Conservation (phyloP, 2,797 vertebrate species). For the Enteromius viviparus region DNA sequence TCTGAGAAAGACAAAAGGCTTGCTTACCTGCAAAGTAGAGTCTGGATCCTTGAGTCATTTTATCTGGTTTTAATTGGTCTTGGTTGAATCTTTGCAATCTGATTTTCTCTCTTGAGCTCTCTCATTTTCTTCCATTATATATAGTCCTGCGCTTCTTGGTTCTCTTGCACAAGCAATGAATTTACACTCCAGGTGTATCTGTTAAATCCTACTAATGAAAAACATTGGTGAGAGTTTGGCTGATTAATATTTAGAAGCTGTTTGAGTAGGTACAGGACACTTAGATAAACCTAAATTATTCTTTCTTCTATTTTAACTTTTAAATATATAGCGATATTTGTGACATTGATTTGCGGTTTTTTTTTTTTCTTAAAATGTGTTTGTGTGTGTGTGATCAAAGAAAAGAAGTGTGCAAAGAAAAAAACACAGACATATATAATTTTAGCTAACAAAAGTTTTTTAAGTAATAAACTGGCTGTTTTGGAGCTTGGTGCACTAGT, state of each 20-base stretch:
- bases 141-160: slow-evolving; percentile 48
- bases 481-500: background rate
- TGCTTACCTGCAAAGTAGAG: slow-evolving; percentile 71
- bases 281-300: slow-evolving; percentile 4
- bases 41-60: slow-evolving; percentile 61
- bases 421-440: background rate
- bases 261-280: slow-evolving; percentile 26
- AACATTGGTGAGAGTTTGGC: slow-evolving; percentile 54
- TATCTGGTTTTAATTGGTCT: background rate
- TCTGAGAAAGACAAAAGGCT: background rate
- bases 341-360: no score
- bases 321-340: background rate
- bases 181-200: slow-evolving; percentile 30
- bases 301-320: background rate
- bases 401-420: background rate
- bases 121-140: slow-evolving; percentile 56
- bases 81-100: background rate
- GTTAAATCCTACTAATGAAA: slow-evolving; percentile 57
- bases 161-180: slow-evolving; percentile 56
- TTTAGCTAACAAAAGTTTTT: no score
- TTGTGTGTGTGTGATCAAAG: no score
- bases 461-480: background rate
- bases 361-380: no score
- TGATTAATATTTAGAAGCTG: slow-evolving; percentile 47
- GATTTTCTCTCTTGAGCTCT: slow-evolving; percentile 27